A percentile compares a stretch with the other conserved stretches of the same genome.
phyloP scores from a whole-genome alignment of 2,113 vertebrate species.

The Micromys minutus region DNA sequence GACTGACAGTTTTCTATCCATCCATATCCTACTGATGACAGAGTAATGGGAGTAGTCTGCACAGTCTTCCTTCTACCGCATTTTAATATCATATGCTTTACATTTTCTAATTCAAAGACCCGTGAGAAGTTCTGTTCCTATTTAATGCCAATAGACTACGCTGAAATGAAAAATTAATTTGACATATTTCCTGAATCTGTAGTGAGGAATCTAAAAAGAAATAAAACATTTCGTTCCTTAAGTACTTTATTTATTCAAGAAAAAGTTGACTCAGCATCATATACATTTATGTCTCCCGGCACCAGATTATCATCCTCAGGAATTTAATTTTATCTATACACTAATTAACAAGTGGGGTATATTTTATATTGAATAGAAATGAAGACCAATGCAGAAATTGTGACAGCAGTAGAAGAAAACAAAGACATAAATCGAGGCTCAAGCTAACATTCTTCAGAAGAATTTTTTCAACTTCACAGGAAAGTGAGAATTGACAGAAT shows the following conservation, averaged over 20 bases:
- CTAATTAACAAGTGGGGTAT: neutral
- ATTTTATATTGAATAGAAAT: slow-evolving; percentile 59
- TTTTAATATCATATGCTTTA: slow-evolving; percentile 78
- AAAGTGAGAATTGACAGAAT: slow-evolving; percentile 77
- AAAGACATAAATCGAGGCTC: slow-evolving; percentile 4
- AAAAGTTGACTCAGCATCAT: slow-evolving; percentile 64
- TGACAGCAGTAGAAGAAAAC: slow-evolving; percentile 51
- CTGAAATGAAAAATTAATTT: slow-evolving; percentile 84
- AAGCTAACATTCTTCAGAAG: slow-evolving; percentile 64
- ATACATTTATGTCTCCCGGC: neutral
- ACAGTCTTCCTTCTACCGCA: slow-evolving; percentile 79
- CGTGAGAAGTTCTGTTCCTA: slow-evolving; percentile 81
- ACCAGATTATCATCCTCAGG: neutral
- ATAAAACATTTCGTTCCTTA: slow-evolving; percentile 74
- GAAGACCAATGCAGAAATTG: slow-evolving; percentile 58
- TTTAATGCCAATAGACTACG: slow-evolving; percentile 82
- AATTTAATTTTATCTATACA: neutral
- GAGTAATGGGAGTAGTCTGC: slow-evolving; percentile 82
- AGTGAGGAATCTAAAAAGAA: slow-evolving; percentile 74
- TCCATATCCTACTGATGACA: slow-evolving; percentile 83
- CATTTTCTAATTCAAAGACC: slow-evolving; percentile 78
- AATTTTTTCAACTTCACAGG: slow-evolving; percentile 69
- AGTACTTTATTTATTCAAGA: slow-evolving; percentile 65
- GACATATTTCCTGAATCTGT: slow-evolving; percentile 62
- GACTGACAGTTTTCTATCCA: slow-evolving; percentile 84